These are phyloP conservation scores for Electrophaes corylata DNA, from an alignment of 2,888 invertebrate species.

Conservation along the genomic window DNA sequence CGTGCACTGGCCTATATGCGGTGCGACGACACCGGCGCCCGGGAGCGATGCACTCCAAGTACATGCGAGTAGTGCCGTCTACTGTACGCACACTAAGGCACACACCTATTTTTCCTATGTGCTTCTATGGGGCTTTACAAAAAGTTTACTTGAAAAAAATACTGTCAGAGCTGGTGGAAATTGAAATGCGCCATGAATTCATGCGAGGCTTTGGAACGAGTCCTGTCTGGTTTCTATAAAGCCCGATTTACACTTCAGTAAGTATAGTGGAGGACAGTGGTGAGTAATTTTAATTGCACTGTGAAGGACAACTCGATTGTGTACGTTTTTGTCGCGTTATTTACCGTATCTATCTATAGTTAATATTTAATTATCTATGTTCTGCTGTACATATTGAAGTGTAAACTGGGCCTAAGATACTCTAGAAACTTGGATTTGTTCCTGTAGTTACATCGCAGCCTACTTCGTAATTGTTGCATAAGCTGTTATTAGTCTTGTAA, in stretches of 20 bases:
- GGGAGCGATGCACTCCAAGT: slow-evolving; percentile 83
- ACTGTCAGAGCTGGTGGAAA: slow-evolving; percentile 66
- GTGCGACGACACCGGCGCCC: slow-evolving; percentile 82
- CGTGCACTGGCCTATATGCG: slow-evolving; percentile 85
- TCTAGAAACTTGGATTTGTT: slow-evolving; percentile 33
- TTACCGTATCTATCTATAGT: no score
- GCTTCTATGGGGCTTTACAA: slow-evolving; percentile 67
- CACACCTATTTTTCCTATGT: slow-evolving; percentile 73
- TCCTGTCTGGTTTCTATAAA: slow-evolving; percentile 22
- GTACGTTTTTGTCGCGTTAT: not conserved
- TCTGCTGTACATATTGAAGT: not conserved
- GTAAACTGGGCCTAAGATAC: not conserved
- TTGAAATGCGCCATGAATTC: slow-evolving; percentile 54
- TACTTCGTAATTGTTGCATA: slow-evolving; percentile 30
- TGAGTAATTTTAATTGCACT: not conserved
- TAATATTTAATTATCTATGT: no score
- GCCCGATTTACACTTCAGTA: not conserved
- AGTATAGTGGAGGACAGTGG: no score
- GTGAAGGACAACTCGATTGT: not conserved
- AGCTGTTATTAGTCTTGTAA: slow-evolving; percentile 28
- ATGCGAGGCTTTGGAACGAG: slow-evolving; percentile 36
- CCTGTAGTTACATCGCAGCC: slow-evolving; percentile 37
- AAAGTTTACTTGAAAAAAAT: slow-evolving; percentile 68
- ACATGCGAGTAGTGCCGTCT: slow-evolving; percentile 71
- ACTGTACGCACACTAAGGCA: slow-evolving; percentile 75